A percentile compares a stretch with the other conserved stretches of the same genome.
These are phyloP conservation scores for Pycnomerus fuliginosus DNA, from an alignment of 2,888 invertebrate genomes.

Conservation along the genomic window DNA sequence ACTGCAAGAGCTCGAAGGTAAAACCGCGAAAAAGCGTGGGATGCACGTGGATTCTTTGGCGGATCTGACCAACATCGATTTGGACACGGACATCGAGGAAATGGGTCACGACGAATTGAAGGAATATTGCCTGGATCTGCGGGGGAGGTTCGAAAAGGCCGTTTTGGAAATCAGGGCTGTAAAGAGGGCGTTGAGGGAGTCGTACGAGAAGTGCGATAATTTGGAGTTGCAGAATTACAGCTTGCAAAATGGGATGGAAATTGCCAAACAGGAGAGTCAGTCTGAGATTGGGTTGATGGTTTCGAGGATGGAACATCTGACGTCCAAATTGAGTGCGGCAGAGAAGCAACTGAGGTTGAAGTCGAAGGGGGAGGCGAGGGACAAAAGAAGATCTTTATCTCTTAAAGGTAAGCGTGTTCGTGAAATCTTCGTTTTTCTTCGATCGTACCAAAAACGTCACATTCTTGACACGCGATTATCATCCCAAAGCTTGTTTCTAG, in stretches of 20 bases:
- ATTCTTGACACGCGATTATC: no score
- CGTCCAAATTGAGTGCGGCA: slow-evolving; percentile 75
- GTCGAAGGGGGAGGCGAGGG: slow-evolving; percentile 76
- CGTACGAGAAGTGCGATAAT: slow-evolving; percentile 77
- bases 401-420: slow-evolving; percentile 79
- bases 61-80: slow-evolving; percentile 77
- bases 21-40: slow-evolving; percentile 58
- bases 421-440: no score
- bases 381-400: slow-evolving; percentile 78
- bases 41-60: slow-evolving; percentile 74
- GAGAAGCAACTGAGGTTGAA: slow-evolving; percentile 81
- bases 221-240: slow-evolving; percentile 77
- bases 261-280: slow-evolving; percentile 63
- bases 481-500: no score
- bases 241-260: slow-evolving; percentile 69
- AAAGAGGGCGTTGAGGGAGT: slow-evolving; percentile 77
- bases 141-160: slow-evolving; percentile 77
- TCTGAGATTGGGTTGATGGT: slow-evolving; percentile 80
- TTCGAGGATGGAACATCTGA: slow-evolving; percentile 79
- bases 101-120: slow-evolving; percentile 75
- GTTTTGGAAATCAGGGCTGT: slow-evolving; percentile 80
- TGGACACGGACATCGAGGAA: slow-evolving; percentile 71
- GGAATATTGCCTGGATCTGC: slow-evolving; percentile 78
- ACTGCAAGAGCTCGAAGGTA: slow-evolving; percentile 70
- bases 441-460: no score